phyloP scores from a whole-genome alignment of 2,113 vertebrate species.

The Pyxicephalus adspersus region DNA sequence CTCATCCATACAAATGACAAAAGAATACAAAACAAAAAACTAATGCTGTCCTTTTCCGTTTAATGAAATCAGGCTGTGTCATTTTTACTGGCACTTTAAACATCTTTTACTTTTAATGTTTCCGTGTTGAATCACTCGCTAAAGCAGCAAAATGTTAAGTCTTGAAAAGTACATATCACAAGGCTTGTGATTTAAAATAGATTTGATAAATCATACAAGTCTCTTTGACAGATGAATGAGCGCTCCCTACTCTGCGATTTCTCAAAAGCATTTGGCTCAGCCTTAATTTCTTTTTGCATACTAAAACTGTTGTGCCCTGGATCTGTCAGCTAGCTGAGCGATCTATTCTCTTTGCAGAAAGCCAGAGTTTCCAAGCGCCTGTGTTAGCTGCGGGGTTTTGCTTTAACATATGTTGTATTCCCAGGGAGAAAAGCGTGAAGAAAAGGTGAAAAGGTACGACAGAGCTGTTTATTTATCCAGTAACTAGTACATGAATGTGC shows the following conservation, averaged over 20 bases:
- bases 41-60: neutral
- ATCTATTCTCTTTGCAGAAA: slow-evolving; percentile 42
- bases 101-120: neutral
- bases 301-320: slow-evolving; percentile 45
- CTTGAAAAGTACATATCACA: slow-evolving; percentile 29
- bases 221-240: slow-evolving; percentile 42
- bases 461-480: neutral
- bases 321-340: slow-evolving; percentile 46
- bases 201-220: slow-evolving; percentile 44
- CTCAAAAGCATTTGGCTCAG: slow-evolving; percentile 27
- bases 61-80: too few species aligned
- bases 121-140: neutral
- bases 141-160: neutral
- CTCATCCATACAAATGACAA: too few species aligned
- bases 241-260: slow-evolving; percentile 12
- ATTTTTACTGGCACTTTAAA: neutral
- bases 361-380: slow-evolving; percentile 12
- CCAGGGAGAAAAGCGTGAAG: neutral
- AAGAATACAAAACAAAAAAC: neutral
- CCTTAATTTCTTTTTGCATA: slow-evolving; percentile 47
- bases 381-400: slow-evolving; percentile 35
- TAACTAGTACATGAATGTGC: too few species aligned
- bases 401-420: slow-evolving; percentile 50
- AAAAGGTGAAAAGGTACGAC: neutral
- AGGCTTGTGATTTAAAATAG: slow-evolving; percentile 21